These are phyloP conservation scores for Galeopsomyia nigrocyanea DNA, from an alignment of 2,888 invertebrate species.

Conservation along the genomic window DNA sequence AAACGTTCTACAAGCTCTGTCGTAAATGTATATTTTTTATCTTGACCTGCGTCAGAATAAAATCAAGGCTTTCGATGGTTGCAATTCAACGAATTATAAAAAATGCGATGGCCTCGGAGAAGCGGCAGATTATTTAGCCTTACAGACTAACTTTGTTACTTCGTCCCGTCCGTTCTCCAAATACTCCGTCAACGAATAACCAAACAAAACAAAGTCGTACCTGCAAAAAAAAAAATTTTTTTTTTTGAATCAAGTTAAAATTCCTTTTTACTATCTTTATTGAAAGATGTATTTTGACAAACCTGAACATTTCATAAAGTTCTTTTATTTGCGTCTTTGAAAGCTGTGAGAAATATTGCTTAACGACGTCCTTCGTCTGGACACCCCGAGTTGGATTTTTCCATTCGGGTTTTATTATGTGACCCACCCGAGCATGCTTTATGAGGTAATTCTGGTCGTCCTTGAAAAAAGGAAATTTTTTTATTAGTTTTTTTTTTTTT, in stretches of 20 bases:
- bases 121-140: constrained; percentile 54
- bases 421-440: constrained; percentile 80
- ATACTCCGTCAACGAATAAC: constrained; percentile 82
- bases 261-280: not conserved
- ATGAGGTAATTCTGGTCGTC: constrained; percentile 88
- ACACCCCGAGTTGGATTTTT: constrained; percentile 84
- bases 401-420: constrained; percentile 86
- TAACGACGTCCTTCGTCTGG: constrained; percentile 80
- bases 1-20: not conserved
- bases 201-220: constrained; percentile 89
- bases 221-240: constrained; percentile 69
- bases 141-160: constrained; percentile 60
- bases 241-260: not conserved
- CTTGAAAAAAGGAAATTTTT: constrained; percentile 63
- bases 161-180: constrained; percentile 72
- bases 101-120: constrained; percentile 34
- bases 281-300: constrained; percentile 51
- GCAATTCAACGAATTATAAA: constrained; percentile 47
- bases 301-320: constrained; percentile 86
- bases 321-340: constrained; percentile 81
- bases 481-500: constrained; percentile 1
- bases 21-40: not conserved
- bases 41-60: constrained; percentile 10
- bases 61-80: not conserved
- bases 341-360: constrained; percentile 83